A percentile compares a stretch with the other conserved stretches of the same genome.
Evolutionary conservation across 92 coral and sea anemone species (phyloP).

Genomic region (Pocillopora meandrina): DNA sequence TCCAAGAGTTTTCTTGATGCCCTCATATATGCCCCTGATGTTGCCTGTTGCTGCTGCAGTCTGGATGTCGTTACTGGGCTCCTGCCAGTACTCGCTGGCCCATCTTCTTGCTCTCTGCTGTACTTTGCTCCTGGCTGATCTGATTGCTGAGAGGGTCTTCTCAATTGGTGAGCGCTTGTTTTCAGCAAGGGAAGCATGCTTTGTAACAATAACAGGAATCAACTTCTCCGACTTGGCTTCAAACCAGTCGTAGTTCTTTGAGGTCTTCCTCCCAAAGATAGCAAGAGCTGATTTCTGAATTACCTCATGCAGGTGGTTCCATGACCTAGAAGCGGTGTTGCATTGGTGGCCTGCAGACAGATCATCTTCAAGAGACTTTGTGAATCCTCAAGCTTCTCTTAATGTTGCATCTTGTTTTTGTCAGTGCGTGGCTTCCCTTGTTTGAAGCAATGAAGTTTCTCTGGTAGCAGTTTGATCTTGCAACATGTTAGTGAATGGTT

Average conservation of each 20-base stretch:
- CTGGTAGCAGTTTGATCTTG: too few relatives aligned
- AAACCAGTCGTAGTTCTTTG: neutral
- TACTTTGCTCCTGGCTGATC: neutral
- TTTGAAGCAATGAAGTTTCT: too few relatives aligned
- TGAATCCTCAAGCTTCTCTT: too few relatives aligned
- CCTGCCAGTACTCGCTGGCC: neutral
- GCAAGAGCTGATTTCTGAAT: neutral
- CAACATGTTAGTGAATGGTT: too few relatives aligned
- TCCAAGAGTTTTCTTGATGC: neutral
- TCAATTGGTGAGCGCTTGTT: neutral
- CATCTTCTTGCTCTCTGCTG: neutral
- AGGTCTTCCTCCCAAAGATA: neutral
- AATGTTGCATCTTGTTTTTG: too few relatives aligned
- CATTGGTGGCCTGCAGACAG: too few relatives aligned
- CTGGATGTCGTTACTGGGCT: neutral
- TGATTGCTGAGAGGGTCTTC: neutral
- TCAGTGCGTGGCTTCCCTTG: too few relatives aligned
- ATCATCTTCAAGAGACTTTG: too few relatives aligned
- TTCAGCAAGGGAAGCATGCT: neutral
- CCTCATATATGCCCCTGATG: neutral
- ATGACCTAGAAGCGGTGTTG: neutral
- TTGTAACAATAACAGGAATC: neutral
- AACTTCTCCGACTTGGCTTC: neutral
- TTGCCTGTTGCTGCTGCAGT: neutral
- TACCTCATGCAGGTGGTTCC: neutral